A percentile compares a stretch with the other conserved stretches of the same genome.
These are phyloP conservation scores for Malurus elegans DNA, from an alignment of 2,113 vertebrate species.

Conservation along the genomic window DNA sequence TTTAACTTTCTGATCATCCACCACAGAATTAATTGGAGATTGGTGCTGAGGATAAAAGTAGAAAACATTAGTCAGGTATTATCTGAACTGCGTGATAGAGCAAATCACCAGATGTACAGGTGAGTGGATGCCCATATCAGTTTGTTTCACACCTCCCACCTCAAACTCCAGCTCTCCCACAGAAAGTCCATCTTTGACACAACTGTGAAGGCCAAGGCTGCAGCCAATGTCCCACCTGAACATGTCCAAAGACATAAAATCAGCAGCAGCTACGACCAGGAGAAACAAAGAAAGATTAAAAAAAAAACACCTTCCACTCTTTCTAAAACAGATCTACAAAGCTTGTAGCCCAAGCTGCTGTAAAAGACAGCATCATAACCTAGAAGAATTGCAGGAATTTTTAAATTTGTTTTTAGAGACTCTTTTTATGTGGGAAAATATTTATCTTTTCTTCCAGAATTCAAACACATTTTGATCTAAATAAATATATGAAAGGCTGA, in stretches of 20 bases:
- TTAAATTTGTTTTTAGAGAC: not conserved
- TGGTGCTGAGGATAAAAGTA: not conserved
- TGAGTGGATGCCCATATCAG: not conserved
- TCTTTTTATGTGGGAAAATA: not conserved
- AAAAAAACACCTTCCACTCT: not conserved
- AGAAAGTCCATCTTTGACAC: not conserved
- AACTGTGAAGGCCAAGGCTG: not conserved
- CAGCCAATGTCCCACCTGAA: not conserved
- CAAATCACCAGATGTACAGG: not conserved
- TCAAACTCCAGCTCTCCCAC: not conserved
- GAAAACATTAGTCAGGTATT: not conserved
- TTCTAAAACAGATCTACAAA: not conserved
- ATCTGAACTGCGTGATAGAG: not conserved
- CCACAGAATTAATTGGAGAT: not conserved
- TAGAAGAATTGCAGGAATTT: not conserved
- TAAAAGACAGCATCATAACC: not conserved
- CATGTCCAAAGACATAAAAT: not conserved
- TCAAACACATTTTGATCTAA: not conserved
- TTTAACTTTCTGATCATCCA: not conserved
- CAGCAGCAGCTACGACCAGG: not conserved
- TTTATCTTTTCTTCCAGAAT: not conserved
- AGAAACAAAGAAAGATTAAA: not conserved
- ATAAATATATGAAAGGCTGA: not conserved
- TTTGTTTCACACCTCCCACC: not conserved
- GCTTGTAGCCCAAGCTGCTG: not conserved